Evolutionary conservation across 2,888 invertebrate species (phyloP).

Genomic region (Drosophila suboccidentalis): DNA sequence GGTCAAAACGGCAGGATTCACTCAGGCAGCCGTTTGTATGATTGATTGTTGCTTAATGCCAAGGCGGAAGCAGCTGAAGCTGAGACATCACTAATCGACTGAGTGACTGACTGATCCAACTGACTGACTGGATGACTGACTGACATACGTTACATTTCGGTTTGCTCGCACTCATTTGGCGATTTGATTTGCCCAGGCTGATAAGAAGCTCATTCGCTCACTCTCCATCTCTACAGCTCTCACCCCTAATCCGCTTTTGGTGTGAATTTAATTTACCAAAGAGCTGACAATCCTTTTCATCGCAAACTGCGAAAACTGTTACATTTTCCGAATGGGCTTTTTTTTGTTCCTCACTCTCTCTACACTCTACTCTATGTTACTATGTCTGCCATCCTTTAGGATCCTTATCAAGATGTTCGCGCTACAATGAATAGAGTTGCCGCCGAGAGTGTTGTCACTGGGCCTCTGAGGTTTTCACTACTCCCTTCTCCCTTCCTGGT

Average conservation of each 20-base stretch:
- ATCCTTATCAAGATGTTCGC: constrained; percentile 78
- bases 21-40: constrained; percentile 54
- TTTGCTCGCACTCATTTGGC: constrained; percentile 61
- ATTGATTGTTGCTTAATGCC: constrained; percentile 76
- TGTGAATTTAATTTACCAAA: constrained; percentile 81
- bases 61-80: constrained; percentile 79
- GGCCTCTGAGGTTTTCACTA: constrained; percentile 10
- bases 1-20: constrained; percentile 61
- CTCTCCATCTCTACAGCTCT: constrained; percentile 7
- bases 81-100: constrained; percentile 40
- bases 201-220: constrained; percentile 37
- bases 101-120: constrained; percentile 33
- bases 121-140: constrained; percentile 27
- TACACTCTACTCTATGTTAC: background rate
- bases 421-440: constrained; percentile 51
- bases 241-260: constrained; percentile 71
- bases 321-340: constrained; percentile 47
- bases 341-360: background rate
- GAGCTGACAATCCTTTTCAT: constrained; percentile 69
- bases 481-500: background rate
- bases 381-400: background rate
- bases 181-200: constrained; percentile 67
- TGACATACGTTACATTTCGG: constrained; percentile 53
- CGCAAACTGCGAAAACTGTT: constrained; percentile 46
- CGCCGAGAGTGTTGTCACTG: constrained; percentile 35